A percentile compares a stretch with the other conserved stretches of the same genome.
Conservation (phyloP, 2,113 vertebrate genomes). For the Solea senegalensis region DNA sequence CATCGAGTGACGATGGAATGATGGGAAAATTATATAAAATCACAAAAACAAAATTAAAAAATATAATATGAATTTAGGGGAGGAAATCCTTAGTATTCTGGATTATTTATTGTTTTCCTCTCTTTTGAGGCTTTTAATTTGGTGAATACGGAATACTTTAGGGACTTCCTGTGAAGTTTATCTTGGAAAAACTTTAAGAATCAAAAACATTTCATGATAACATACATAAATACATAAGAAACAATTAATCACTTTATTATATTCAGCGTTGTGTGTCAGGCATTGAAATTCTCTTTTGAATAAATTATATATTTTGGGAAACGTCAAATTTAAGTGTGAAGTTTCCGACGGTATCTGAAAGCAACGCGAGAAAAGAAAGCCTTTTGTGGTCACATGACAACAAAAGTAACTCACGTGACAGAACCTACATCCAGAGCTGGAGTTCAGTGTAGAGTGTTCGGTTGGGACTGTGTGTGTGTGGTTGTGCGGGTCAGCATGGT, state of each 20-base stretch:
- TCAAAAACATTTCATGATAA: neutral
- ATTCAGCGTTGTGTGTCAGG: neutral
- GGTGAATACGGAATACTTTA: neutral
- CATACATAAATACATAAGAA: neutral
- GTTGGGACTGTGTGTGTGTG: no score
- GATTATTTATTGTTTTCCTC: neutral
- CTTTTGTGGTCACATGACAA: conserved; percentile 16
- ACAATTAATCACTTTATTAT: neutral
- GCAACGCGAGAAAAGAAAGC: neutral
- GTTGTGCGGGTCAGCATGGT: neutral
- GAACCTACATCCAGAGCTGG: neutral
- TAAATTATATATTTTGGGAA: neutral
- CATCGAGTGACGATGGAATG: neutral
- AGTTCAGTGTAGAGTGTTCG: no score
- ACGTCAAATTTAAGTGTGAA: neutral
- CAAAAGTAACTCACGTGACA: conserved; percentile 1
- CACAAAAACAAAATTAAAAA: neutral
- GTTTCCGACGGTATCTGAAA: neutral
- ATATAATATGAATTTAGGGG: neutral
- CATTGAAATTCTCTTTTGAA: neutral
- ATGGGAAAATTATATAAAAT: no score
- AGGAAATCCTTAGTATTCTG: neutral
- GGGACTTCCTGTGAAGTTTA: neutral
- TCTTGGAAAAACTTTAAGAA: neutral
- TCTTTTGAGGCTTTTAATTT: conserved; percentile 2